These are phyloP conservation scores for Hetaerina americana DNA, from an alignment of 1,140 invertebrate genomes.

Conservation along the genomic window DNA sequence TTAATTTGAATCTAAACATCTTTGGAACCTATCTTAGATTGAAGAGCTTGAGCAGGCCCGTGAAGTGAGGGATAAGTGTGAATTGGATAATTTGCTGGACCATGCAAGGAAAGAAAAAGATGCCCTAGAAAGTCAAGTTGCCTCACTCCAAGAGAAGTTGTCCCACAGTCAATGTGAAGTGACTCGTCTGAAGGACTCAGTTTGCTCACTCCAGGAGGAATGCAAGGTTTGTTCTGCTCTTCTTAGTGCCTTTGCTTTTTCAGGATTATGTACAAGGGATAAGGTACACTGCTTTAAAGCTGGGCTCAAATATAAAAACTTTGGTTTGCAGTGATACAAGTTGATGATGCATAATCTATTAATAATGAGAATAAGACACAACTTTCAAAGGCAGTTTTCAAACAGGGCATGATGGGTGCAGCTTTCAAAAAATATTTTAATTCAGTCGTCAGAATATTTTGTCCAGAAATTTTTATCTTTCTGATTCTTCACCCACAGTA, in stretches of 20 bases:
- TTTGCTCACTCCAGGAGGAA: constrained; percentile 61
- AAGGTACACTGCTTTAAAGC: no score
- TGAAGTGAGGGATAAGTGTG: constrained; percentile 44
- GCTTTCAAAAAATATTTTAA: no score
- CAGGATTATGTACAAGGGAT: no score
- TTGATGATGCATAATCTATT: no score
- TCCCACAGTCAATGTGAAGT: constrained; percentile 62
- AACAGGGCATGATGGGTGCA: no score
- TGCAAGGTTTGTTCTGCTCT: constrained; percentile 52
- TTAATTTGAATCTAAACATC: not conserved
- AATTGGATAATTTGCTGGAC: constrained; percentile 56
- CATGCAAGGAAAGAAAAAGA: constrained; percentile 54
- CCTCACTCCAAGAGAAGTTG: constrained; percentile 60
- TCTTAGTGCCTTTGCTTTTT: no score
- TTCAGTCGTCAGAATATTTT: constrained; percentile 2
- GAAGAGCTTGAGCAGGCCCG: constrained; percentile 45
- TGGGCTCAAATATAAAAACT: no score
- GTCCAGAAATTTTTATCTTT: not conserved
- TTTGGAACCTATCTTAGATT: no score
- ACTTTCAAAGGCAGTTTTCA: no score
- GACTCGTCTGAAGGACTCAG: constrained; percentile 54
- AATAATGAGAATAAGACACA: no score
- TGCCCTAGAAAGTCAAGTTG: constrained; percentile 49
- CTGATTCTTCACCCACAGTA: constrained; percentile 3
- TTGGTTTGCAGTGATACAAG: no score